A percentile compares a stretch with the other conserved stretches of the same genome.
Evolutionary conservation across 2,797 vertebrate species (phyloP).

Genomic region (Poeciliopsis gracilis): DNA sequence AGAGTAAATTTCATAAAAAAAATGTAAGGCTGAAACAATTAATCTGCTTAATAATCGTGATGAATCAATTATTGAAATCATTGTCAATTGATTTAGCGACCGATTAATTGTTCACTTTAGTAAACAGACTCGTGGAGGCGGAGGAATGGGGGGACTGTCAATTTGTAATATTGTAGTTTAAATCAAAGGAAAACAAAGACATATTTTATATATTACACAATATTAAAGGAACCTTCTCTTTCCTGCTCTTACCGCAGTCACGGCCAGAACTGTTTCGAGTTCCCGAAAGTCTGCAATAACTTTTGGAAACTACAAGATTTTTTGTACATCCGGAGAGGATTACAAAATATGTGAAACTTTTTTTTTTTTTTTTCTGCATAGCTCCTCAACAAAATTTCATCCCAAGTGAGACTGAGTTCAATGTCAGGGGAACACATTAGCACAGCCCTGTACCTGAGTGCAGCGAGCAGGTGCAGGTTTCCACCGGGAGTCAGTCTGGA

Average conservation of each 20-base stretch:
- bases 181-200: background rate
- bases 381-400: background rate
- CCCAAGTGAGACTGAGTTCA: background rate
- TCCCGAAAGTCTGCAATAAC: background rate
- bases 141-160: too few species aligned
- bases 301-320: background rate
- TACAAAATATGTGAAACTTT: background rate
- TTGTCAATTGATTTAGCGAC: too few species aligned
- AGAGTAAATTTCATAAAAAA: too few species aligned
- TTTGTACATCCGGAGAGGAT: background rate
- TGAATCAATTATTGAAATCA: too few species aligned
- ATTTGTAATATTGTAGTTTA: background rate
- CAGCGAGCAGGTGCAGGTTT: background rate
- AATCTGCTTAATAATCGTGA: too few species aligned
- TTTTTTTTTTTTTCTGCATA: background rate
- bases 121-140: too few species aligned
- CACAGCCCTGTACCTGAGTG: background rate
- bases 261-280: background rate
- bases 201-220: background rate
- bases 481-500: background rate
- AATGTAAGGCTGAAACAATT: too few species aligned
- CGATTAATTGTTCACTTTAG: too few species aligned
- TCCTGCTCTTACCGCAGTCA: background rate
- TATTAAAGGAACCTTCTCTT: background rate
- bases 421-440: background rate